Conservation (phyloP, 64 coral and sea anemone species). For the Stylophora pistillata region DNA sequence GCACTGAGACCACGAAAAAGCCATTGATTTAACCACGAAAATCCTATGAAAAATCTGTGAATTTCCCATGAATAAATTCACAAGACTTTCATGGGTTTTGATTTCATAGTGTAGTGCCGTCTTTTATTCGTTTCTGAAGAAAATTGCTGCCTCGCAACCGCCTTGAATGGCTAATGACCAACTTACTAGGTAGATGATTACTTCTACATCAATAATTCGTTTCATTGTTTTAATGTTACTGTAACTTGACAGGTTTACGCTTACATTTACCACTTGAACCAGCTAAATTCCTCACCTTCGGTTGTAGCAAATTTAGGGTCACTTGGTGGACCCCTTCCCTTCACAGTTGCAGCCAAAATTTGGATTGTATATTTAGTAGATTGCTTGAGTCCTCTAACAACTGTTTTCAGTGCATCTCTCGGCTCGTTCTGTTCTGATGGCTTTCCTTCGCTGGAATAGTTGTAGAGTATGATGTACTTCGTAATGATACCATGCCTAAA, state of each 20-base stretch:
- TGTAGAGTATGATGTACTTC: neutral
- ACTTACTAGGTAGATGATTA: no score
- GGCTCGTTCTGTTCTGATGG: neutral
- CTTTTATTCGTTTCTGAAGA: no score
- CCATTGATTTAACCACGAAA: no score
- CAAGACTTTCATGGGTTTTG: no score
- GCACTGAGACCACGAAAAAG: no score
- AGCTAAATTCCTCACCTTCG: neutral
- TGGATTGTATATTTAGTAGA: neutral
- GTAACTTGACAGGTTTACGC: neutral
- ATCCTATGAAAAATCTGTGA: no score
- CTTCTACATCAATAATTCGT: no score
- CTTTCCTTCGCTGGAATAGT: neutral
- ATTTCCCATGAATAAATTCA: no score
- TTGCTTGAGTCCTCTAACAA: constrained; percentile 11
- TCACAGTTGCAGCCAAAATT: neutral
- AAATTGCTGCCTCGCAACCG: no score
- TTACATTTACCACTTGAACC: neutral
- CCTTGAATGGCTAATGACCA: no score
- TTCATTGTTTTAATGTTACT: no score
- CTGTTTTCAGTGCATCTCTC: neutral
- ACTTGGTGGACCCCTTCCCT: neutral
- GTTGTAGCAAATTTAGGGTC: neutral
- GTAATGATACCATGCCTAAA: neutral
- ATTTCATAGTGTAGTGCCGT: no score